Evolutionary conservation across 2,888 invertebrate genomes (phyloP).

Genomic region (Syrphus vitripennis): DNA sequence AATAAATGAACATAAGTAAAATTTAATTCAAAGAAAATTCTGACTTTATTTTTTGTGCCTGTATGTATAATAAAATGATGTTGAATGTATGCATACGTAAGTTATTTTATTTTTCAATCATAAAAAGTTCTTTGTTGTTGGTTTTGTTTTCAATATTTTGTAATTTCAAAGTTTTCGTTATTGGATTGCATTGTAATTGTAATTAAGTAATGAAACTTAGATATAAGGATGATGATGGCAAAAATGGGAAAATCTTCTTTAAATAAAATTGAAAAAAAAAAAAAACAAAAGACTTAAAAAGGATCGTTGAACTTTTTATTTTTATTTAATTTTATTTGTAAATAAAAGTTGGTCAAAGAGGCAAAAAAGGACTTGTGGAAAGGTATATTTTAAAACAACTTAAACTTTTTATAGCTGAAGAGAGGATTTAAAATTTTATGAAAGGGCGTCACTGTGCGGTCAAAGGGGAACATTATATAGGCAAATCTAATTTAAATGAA

Average conservation of each 20-base stretch:
- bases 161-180: conserved; percentile 19
- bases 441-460: conserved; percentile 25
- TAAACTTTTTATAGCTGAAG: background rate
- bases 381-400: background rate
- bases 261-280: conserved; percentile 8
- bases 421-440: conserved; percentile 7
- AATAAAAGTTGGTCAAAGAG: conserved; percentile 20
- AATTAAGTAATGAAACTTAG: conserved; percentile 45
- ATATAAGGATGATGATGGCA: conserved; percentile 10
- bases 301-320: conserved; percentile 9
- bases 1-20: conserved; percentile 76
- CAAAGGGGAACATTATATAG: background rate
- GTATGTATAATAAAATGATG: background rate
- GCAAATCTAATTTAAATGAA: background rate
- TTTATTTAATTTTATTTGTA: conserved; percentile 6
- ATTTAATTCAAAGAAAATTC: conserved; percentile 20
- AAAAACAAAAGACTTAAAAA: background rate
- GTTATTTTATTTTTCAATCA: conserved; percentile 14
- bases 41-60: conserved; percentile 34
- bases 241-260: background rate
- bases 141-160: conserved; percentile 6
- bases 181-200: conserved; percentile 49
- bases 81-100: background rate
- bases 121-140: background rate
- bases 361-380: conserved; percentile 14